Evolutionary conservation across 2,888 invertebrate genomes (phyloP).

Genomic region (Colletes collaris): DNA sequence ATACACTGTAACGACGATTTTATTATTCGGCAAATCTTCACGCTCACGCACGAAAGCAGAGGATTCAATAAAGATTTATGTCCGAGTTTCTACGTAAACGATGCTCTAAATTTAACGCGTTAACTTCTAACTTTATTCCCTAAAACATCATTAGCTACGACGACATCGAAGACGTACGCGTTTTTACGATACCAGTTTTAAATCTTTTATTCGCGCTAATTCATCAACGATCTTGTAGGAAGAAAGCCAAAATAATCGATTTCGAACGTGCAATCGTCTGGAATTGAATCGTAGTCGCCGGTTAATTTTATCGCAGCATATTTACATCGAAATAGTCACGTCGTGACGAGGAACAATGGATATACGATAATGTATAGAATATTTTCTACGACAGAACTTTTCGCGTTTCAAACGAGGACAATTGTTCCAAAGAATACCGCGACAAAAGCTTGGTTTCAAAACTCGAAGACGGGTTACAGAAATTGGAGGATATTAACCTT

Average conservation of each 20-base stretch:
- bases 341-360: constrained; percentile 27
- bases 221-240: constrained; percentile 2
- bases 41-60: constrained; percentile 29
- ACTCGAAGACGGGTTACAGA: constrained; percentile 14
- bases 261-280: background rate
- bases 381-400: constrained; percentile 27
- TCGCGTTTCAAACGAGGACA: constrained; percentile 11
- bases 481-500: constrained; percentile 22
- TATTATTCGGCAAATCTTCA: constrained; percentile 14
- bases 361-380: background rate
- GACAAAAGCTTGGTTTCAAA: background rate
- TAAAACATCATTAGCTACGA: constrained; percentile 49
- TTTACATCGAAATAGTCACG: constrained; percentile 19
- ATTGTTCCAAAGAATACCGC: constrained; percentile 12
- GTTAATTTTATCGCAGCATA: background rate
- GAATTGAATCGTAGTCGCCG: background rate
- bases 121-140: constrained; percentile 44
- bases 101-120: constrained; percentile 32
- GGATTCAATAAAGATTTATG: constrained; percentile 13
- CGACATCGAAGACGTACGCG: constrained; percentile 44
- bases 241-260: background rate
- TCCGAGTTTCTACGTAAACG: constrained; percentile 39
- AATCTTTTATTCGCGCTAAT: background rate
- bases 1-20: constrained; percentile 26
- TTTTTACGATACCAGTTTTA: constrained; percentile 2